Percentiles rank a stretch among this genome's conserved stretches.
phyloP scores from a whole-genome alignment of 2,113 vertebrate genomes.

The Hipposideros armiger region DNA sequence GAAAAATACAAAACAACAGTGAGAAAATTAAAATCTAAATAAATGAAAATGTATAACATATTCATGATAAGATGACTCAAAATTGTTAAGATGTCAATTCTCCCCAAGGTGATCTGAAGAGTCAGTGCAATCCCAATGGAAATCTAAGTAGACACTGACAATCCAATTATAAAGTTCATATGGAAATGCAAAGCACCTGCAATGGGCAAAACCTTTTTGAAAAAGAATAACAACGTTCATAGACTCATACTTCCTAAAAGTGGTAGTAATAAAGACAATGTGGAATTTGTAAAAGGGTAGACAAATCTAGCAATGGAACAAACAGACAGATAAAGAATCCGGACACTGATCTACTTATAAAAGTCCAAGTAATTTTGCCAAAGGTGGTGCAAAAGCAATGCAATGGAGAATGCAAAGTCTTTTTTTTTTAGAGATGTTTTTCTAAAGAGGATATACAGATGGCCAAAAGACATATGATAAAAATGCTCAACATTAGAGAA shows the following conservation, averaged over 20 bases:
- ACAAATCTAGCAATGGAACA: not conserved
- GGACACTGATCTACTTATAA: not conserved
- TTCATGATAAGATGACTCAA: not conserved
- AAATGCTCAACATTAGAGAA: too few species aligned
- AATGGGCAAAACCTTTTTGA: not conserved
- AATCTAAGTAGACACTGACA: not conserved
- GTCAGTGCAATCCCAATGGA: not conserved
- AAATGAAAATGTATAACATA: not conserved
- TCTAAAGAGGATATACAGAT: too few species aligned
- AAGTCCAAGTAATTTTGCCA: not conserved
- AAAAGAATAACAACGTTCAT: not conserved
- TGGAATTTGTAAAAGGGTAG: not conserved
- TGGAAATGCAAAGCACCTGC: not conserved
- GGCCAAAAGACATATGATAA: too few species aligned
- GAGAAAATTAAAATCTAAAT: constrained; percentile 11
- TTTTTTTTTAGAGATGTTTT: too few species aligned
- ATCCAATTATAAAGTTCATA: not conserved
- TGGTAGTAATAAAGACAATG: not conserved
- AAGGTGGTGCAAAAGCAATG: not conserved
- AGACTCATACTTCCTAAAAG: not conserved
- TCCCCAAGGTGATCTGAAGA: not conserved
- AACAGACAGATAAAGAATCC: not conserved
- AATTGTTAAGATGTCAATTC: not conserved
- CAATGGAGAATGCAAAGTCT: not conserved
- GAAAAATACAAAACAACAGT: not conserved